Evolutionary conservation across 2,888 invertebrate genomes (phyloP), one percentile per base, ranked within the genome.

Genomic region (Pyrrhia umbra): DNA sequence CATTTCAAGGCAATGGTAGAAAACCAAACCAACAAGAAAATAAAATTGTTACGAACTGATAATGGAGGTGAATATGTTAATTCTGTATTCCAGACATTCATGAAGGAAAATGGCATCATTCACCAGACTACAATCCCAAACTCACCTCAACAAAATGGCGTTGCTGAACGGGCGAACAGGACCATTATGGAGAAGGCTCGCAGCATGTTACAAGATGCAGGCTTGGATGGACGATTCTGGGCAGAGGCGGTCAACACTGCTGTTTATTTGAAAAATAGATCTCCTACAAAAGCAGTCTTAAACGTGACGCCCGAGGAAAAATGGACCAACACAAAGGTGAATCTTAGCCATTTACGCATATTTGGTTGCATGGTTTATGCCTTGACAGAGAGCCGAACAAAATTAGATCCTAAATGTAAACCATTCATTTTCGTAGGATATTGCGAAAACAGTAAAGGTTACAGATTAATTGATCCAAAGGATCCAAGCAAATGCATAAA

Each of bases 351-450:
- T 20, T 20, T 43, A 2, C 18, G 43, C 6, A 43, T 43, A 20
- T 43, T 43, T 43, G 43, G 43, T 20, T 43, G 43, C 13, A 2
- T 21, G 5, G 43, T 21, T 9, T 43, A 43, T 20, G 8, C 20
- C 5, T 18, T 43, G 13, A 43, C 10, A 5, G 2, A 1, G 9
- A 43, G 20, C 20, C 16, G 13, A 18, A 21, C 8, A 15, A 39
- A 39, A 39, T 16, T 60, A 15, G 56, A 57, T 57, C 16, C 47
- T 27, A 47, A 47, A 9, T 6, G 25, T 40, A 57, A 58, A 15
- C 8, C 8, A 37, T 50, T 21, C 15, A 43, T 58, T 10, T 58
- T 58, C 23, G 50, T 58, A 4, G 50, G 50, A 1, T 58, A 58
- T 27, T 30, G 59, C 20, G 34, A 51, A 6, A 25, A 45, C 0